Percentiles rank a stretch among this genome's conserved stretches.
Conservation (phyloP, 2,797 vertebrate genomes). For the Esox lucius region DNA sequence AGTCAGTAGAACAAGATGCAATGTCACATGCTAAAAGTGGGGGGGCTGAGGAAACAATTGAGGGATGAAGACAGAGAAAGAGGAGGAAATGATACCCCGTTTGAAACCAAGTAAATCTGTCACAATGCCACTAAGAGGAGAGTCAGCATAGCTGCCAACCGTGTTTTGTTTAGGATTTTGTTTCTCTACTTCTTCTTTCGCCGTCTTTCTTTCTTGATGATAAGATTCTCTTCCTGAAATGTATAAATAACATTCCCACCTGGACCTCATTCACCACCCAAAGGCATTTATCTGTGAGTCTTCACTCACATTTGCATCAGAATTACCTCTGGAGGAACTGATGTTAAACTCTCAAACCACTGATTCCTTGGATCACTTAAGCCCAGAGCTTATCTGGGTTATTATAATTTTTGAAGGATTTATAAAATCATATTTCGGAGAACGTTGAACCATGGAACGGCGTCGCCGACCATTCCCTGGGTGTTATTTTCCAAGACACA, state of each 20-base stretch:
- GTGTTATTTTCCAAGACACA: conserved; percentile 61
- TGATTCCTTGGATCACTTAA: conserved; percentile 76
- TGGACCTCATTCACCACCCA: conserved; percentile 72
- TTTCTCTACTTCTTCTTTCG: conserved; percentile 37
- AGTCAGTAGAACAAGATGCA: conserved; percentile 20
- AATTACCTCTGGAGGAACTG: conserved; percentile 74
- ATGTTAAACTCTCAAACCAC: conserved; percentile 79
- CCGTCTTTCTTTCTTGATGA: conserved; percentile 14
- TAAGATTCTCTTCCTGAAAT: conserved; percentile 59
- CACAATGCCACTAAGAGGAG: conserved; percentile 68
- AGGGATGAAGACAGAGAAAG: conserved; percentile 51
- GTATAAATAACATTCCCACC: conserved; percentile 71
- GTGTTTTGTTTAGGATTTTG: conserved; percentile 63
- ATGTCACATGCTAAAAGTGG: conserved; percentile 39
- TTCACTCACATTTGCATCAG: conserved; percentile 76
- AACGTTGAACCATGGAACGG: conserved; percentile 57
- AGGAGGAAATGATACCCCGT: conserved; percentile 49
- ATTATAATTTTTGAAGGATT: conserved; percentile 77
- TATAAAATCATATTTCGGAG: conserved; percentile 76
- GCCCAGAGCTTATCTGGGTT: conserved; percentile 76
- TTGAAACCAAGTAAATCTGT: conserved; percentile 64
- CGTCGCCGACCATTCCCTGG: conserved; percentile 58
- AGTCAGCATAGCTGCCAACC: conserved; percentile 66
- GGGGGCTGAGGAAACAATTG: conserved; percentile 44
- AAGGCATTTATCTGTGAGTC: conserved; percentile 69